Percentiles rank a stretch among this genome's conserved stretches.
phyloP scores from a whole-genome alignment of 2,113 vertebrate genomes.

The Redunca redunca region DNA sequence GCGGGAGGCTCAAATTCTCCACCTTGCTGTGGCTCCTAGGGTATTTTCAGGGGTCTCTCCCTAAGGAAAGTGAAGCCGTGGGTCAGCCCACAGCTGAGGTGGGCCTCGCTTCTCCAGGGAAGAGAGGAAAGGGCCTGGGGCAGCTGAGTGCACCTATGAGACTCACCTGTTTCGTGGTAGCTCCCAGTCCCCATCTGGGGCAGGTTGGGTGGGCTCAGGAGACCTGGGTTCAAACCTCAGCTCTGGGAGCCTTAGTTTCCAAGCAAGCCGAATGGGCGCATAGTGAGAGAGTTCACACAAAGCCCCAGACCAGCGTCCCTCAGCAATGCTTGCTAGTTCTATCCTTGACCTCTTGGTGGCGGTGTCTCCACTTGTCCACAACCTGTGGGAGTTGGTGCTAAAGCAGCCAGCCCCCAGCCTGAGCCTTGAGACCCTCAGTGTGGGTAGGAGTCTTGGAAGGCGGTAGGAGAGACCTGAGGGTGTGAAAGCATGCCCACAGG shows the following conservation, averaged over 20 bases:
- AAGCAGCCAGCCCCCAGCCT: neutral
- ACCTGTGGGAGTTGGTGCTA: neutral
- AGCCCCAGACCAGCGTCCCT: no score
- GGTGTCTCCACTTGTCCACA: neutral
- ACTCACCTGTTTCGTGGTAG: no score
- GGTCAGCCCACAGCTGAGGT: neutral
- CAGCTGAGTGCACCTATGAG: neutral
- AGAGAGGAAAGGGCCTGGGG: neutral
- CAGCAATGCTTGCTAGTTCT: neutral
- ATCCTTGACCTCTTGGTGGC: neutral
- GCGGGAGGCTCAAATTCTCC: neutral
- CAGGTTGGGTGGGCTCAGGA: neutral
- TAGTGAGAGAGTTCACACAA: rapidly evolving
- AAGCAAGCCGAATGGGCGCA: rapidly evolving
- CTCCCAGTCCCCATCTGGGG: neutral
- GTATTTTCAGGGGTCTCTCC: neutral
- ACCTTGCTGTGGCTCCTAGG: neutral
- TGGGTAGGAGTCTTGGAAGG: neutral
- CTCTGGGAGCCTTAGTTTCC: neutral
- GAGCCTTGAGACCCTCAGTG: no score
- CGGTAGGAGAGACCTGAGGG: neutral
- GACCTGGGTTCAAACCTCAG: neutral
- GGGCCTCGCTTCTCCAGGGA: neutral
- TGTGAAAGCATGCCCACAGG: neutral
- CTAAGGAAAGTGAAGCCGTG: no score